Base-by-base conservation (phyloP, 2,797 vertebrate genomes). In the Hozukius guyotensis region DNA sequence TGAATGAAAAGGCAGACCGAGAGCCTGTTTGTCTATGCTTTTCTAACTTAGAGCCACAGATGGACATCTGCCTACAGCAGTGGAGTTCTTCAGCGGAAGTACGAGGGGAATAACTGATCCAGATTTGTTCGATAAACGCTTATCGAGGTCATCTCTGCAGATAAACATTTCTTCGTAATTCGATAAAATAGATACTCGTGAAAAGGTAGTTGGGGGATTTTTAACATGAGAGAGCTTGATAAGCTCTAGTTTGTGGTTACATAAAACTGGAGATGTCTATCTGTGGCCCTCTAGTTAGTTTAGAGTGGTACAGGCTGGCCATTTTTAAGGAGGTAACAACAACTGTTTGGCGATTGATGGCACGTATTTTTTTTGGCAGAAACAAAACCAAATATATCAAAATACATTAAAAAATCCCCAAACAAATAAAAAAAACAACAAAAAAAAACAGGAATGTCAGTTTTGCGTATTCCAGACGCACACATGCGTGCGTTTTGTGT, bases 281-380 rank as follows among this genome's bases (percentile, higher is more conserved):
- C 90, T 90, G 90, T 85, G 86, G 89, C 72, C 22, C 68, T 83
- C 76, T 69, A 60, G 83, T 87, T 85, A 84, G 90, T 73, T 76
- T 66, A 86, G 82, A 89, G 85, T 85, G 67, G 71, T 91, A 67
- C 92, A 93, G 90, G 92, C 85, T 88, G 88, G 90, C 49, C 90
- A 63, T 91, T 89, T 90, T 91, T 92, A 92, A 94, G 90, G 93
- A 93, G 93, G 92, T 93, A 94, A 94, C 89, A 92, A 94, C 89
- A 93, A 94, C 90, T 87, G 92, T 93, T 92, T 90, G 86, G 85
- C 80, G 86, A 80, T 87, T 91, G 87, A 94, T 94, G 93, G 94
- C 91, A 94, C 88, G 82, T 82, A 82, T 83, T 74, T 86, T 83
- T 81, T 87, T 92, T 87, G 85, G 85, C 86, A 88, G 66, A 92